Base-by-base conservation (phyloP, 2,113 vertebrate species). In the Neogobius melanostomus region DNA sequence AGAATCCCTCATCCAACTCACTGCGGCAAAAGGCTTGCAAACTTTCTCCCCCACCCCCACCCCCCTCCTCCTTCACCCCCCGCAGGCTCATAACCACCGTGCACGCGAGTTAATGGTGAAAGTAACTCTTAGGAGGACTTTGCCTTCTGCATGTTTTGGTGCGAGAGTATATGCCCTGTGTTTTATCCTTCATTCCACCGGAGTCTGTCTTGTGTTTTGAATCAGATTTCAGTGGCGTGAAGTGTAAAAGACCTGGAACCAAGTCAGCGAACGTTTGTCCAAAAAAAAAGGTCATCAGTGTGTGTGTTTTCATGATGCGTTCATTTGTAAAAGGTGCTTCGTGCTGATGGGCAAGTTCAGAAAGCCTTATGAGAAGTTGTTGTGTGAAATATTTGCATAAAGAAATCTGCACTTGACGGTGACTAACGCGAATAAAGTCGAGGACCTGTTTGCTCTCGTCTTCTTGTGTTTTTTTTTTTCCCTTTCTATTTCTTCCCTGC, bases 161-260 rank as follows among this genome's bases (percentile, higher is more conserved):
- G 12, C 36, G 12, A 3, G 50, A 79, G 91, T 90, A 90, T 11
- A 0, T 89, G 93, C 95, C 94, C 94, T 95, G 95, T 85, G 82
- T 95, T 91, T 94, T 97, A 93, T 98, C 98, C 98, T 99, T 98
- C 98, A 99, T 99, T 99, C 98, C 98, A 99, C 97, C 98, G 97
- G 98, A 99, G 98, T 99, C 98, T 99, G 98, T 99, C 90, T 36
- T 94, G 80, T 56, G 61, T 93, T 90, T 82, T 87, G 77, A 95
- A 94, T 91, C 98, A 99, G 98, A 99, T 98, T 99, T 98, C 96
- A 98, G 96, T 98, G 96, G 96, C 91, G 94, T 99, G 98, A 99
- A 99, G 98, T 91, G 91, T 96, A 98, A 91, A 94, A 97, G 93
- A 85, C 95, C 95, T 95, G 95, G 95, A 91, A 91, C 90, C 88